Percentiles rank a stretch among this genome's conserved stretches.
Evolutionary conservation across 2,113 vertebrate genomes (phyloP).

Genomic region (Antennarius striatus): DNA sequence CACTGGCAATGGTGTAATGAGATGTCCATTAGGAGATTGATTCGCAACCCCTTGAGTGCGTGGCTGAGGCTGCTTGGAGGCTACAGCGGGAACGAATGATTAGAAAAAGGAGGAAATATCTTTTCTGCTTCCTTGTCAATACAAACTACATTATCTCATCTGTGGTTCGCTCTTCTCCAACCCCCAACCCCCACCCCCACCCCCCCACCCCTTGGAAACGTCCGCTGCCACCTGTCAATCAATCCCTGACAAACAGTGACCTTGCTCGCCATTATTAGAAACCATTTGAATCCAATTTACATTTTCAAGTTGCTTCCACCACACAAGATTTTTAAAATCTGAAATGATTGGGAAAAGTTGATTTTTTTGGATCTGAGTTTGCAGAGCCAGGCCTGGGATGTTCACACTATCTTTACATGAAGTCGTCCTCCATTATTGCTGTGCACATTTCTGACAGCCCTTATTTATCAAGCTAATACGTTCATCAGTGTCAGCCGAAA

Average conservation of each 20-base stretch:
- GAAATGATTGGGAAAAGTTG: slow-evolving; percentile 64
- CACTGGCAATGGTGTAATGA: slow-evolving; percentile 51
- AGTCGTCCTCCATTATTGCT: slow-evolving; percentile 4
- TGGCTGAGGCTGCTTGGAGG: slow-evolving; percentile 17
- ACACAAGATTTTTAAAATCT: slow-evolving; percentile 59
- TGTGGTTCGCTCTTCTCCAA: slow-evolving; percentile 25
- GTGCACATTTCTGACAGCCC: slow-evolving; percentile 5
- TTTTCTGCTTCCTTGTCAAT: slow-evolving; percentile 61
- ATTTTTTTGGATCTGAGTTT: slow-evolving; percentile 53
- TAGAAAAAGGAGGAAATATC: slow-evolving; percentile 39
- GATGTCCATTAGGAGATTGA: slow-evolving; percentile 69
- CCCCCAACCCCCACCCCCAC: slow-evolving; percentile 31
- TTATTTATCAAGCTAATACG: slow-evolving; percentile 10
- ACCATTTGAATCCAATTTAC: slow-evolving; percentile 65
- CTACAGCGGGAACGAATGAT: slow-evolving; percentile 1
- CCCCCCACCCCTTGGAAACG: slow-evolving; percentile 23
- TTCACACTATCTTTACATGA: slow-evolving; percentile 3
- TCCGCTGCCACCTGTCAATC: slow-evolving; percentile 78
- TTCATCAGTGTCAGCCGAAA: neutral
- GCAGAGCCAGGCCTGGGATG: neutral
- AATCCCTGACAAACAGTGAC: slow-evolving; percentile 67
- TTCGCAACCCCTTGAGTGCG: slow-evolving; percentile 32
- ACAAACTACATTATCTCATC: slow-evolving; percentile 65
- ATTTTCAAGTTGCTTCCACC: slow-evolving; percentile 61
- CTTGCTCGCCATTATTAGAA: slow-evolving; percentile 69